phyloP scores from a whole-genome alignment of 2,113 vertebrate genomes.

The Cheirogaleus medius region DNA sequence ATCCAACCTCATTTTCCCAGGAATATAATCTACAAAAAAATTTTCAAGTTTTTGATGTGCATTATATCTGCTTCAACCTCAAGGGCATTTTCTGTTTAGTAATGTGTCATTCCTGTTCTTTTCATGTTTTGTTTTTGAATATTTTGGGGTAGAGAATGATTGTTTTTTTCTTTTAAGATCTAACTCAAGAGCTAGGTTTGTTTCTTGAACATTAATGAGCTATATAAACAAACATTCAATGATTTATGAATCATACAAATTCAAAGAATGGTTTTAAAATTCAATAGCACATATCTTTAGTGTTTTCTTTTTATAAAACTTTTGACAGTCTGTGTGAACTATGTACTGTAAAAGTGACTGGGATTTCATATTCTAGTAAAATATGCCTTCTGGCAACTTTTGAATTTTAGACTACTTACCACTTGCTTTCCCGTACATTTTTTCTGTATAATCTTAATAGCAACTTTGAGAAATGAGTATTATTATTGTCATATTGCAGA shows the following conservation, averaged over 20 bases:
- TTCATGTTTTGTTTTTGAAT: not conserved
- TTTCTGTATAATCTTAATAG: not conserved
- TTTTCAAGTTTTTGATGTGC: not conserved
- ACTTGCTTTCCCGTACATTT: not conserved
- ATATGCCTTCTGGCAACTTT: not conserved
- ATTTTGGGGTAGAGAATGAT: not conserved
- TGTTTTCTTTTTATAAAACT: not conserved
- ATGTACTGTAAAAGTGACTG: not conserved
- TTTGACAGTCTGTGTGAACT: not conserved
- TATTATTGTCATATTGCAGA: not conserved
- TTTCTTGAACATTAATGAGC: not conserved
- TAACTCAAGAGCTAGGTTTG: not conserved
- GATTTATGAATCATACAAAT: not conserved
- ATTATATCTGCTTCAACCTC: not conserved
- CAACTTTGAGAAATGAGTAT: not conserved
- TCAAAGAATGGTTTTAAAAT: slow-evolving; percentile 15
- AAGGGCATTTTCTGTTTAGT: not conserved
- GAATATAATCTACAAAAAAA: not conserved
- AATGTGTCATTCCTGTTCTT: not conserved
- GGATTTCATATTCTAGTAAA: not conserved
- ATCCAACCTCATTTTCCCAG: not conserved
- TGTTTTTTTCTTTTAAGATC: slow-evolving; percentile 16
- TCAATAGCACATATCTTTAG: not conserved
- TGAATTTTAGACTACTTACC: not conserved
- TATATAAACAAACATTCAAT: not conserved